Evolutionary conservation across 2,113 vertebrate species (phyloP), one percentile per base, ranked within the genome.

Genomic region (Chaetodon auriga): DNA sequence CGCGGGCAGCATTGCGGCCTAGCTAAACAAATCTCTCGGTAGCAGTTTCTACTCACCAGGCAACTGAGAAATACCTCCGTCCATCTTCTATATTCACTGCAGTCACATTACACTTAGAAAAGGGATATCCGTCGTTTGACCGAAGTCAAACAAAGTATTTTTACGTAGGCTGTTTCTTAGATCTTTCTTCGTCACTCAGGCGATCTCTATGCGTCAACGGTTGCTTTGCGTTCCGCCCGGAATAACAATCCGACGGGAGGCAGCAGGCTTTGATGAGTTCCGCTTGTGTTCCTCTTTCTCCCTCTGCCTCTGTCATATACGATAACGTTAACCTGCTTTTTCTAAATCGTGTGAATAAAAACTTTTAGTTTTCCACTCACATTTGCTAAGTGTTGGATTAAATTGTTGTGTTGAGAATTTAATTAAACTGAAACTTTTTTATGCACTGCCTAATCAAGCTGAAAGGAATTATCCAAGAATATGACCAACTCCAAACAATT

Each of bases 1-100:
- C 93, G 91, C 91, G 86, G 80, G 88, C 60, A 60, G 54, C 14
- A 64, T 3, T 48, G 84, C 78, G 93, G 93, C 93, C 93, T 94
- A 87, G 51, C 69, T 38, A 86, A 88, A 83, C 79, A 89, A 62
- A 60, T 46, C 7, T 0, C 12, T 49, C 15, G 14, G 2, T 15
- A 9, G 6, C 0, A 0, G 13, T 54, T 43, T 23, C 2, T 5
- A 85, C 92, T 91, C 63, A 94, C 93, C 89, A 13, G 68, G 7
- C 51, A 86, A 68, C 7, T 72, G 72, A 0, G 85, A 78, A 49
- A 83, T 19, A n/a, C 15, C 84, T 85, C 78, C 87, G 65, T 94
- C 92, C 92, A 94, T 94, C n/a, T 8, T 92, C 7, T 0, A 9
- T 0, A 0, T 38, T 75, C 4, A 43, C 54, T n/a, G 53, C n/a